A percentile compares a stretch with the other conserved stretches of the same genome.
These are phyloP conservation scores for Drosophila paucipuncta DNA, from an alignment of 2,888 invertebrate species.

Conservation along the genomic window DNA sequence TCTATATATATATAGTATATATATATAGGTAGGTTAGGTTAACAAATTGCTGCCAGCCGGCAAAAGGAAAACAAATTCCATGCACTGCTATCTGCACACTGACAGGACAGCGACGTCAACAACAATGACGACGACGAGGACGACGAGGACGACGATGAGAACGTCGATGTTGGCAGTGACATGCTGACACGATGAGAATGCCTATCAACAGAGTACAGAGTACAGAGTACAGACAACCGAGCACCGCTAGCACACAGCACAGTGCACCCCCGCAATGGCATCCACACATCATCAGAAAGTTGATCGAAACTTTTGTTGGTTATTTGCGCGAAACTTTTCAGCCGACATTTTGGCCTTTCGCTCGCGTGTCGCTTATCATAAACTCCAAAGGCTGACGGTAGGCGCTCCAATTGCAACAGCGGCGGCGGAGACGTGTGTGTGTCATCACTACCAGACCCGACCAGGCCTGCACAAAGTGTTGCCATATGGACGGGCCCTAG, in stretches of 20 bases:
- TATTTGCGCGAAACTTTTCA: conserved; percentile 47
- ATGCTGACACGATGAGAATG: conserved; percentile 66
- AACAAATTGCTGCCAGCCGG: conserved; percentile 49
- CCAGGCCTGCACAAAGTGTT: conserved; percentile 56
- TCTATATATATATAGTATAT: not conserved
- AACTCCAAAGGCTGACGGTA: conserved; percentile 56
- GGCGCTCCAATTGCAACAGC: conserved; percentile 75
- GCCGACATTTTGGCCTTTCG: conserved; percentile 51
- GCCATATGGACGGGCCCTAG: conserved; percentile 60
- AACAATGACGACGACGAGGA: conserved; percentile 43
- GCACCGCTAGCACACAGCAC: not conserved
- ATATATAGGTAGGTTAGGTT: not conserved
- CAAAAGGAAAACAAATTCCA: conserved; percentile 72
- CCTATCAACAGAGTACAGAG: conserved; percentile 27
- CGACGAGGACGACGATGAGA: conserved; percentile 14
- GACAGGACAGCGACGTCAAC: conserved; percentile 60
- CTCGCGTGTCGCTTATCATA: conserved; percentile 80
- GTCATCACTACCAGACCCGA: conserved; percentile 69
- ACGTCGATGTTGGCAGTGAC: conserved; percentile 49
- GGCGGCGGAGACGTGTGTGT: conserved; percentile 77
- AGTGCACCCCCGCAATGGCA: conserved; percentile 11
- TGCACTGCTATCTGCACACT: conserved; percentile 75
- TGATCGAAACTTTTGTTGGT: conserved; percentile 67
- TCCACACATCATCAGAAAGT: conserved; percentile 63
- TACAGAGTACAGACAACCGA: not conserved